phyloP scores from a whole-genome alignment of 2,113 vertebrate species.

The Seriola aureovittata region DNA sequence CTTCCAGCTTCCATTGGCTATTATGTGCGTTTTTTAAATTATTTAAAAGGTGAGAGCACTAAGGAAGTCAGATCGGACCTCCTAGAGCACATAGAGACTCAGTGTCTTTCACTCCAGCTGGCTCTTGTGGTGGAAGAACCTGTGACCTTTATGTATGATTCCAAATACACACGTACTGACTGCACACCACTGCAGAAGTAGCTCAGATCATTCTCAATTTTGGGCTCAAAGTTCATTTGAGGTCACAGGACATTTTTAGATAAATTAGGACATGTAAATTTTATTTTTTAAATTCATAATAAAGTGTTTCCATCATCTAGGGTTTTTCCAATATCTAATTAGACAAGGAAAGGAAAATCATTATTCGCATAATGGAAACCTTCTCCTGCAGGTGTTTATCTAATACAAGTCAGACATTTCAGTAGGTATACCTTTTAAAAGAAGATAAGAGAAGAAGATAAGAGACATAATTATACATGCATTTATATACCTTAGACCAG shows the following conservation, averaged over 20 bases:
- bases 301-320: too few species aligned
- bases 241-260: background rate
- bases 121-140: background rate
- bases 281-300: background rate
- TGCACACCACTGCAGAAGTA: background rate
- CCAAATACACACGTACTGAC: background rate
- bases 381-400: background rate
- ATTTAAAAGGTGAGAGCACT: background rate
- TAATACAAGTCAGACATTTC: background rate
- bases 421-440: background rate
- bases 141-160: conserved; percentile 26
- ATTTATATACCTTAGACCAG: background rate
- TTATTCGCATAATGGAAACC: background rate
- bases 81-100: background rate
- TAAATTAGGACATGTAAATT: background rate
- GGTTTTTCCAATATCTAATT: too few species aligned
- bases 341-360: too few species aligned
- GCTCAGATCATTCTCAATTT: background rate
- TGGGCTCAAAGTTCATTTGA: background rate
- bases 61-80: background rate
- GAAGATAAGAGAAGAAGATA: background rate
- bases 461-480: background rate
- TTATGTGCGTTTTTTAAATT: background rate
- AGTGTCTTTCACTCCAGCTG: background rate
- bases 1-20: background rate